phyloP scores from a whole-genome alignment of 2,888 invertebrate genomes.

The Cosmopolites sordidus region DNA sequence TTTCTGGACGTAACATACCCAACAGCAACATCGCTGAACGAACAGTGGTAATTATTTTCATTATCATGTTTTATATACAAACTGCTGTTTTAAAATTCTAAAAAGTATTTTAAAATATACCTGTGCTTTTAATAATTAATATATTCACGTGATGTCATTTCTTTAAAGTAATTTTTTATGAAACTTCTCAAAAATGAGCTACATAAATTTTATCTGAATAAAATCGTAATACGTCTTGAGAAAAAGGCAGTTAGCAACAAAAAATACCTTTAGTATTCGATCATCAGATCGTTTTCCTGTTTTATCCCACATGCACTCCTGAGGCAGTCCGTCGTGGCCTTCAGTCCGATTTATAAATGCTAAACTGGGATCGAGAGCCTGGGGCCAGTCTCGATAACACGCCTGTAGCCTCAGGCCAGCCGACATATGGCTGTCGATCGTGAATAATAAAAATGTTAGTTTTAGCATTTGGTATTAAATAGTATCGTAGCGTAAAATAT shows the following conservation, averaged over 20 bases:
- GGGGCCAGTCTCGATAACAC: conserved; percentile 23
- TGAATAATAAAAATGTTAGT: not conserved
- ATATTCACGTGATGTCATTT: no score
- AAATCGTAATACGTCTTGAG: not conserved
- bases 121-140: no score
- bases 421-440: conserved; percentile 25
- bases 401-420: conserved; percentile 17
- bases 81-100: no score
- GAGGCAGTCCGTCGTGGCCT: conserved; percentile 24
- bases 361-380: conserved; percentile 24
- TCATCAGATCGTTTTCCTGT: conserved; percentile 3
- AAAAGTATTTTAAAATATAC: no score
- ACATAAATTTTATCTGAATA: not conserved
- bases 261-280: conserved; percentile 7
- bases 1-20: no score
- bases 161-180: no score
- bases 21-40: no score
- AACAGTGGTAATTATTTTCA: no score
- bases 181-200: no score
- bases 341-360: conserved; percentile 25
- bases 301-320: conserved; percentile 19
- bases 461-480: not conserved
- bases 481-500: not conserved
- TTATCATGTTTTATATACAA: no score
- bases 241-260: conserved; percentile 3